A percentile compares a stretch with the other conserved stretches of the same genome.
phyloP scores from a whole-genome alignment of 2,888 invertebrate species.

The Ormia ochracea region DNA sequence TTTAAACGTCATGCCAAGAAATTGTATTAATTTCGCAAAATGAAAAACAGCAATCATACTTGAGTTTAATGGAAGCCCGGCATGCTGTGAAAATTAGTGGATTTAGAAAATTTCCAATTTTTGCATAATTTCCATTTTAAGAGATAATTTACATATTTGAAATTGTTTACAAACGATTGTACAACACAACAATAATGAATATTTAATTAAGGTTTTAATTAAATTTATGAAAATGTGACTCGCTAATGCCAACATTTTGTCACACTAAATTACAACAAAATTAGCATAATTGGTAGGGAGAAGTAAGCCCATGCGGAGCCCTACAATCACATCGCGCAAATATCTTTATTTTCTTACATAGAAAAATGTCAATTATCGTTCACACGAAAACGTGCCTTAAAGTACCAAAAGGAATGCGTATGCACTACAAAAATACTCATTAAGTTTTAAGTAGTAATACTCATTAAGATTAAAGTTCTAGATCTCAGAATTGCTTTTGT shows the following conservation, averaged over 20 bases:
- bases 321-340: too few relatives aligned
- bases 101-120: not conserved
- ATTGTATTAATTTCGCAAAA: constrained; percentile 29
- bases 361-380: too few relatives aligned
- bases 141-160: constrained; percentile 56
- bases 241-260: constrained; percentile 23
- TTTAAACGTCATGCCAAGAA: not conserved
- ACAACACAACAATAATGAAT: constrained; percentile 56
- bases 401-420: too few relatives aligned
- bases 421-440: too few relatives aligned
- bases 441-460: too few relatives aligned
- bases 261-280: constrained; percentile 41
- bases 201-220: constrained; percentile 60
- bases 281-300: constrained; percentile 30
- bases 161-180: constrained; percentile 55
- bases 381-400: too few relatives aligned
- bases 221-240: constrained; percentile 46
- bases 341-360: too few relatives aligned
- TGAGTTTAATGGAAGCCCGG: constrained; percentile 6
- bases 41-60: constrained; percentile 12
- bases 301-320: not conserved
- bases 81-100: constrained; percentile 54
- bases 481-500: too few relatives aligned
- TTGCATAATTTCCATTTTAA: not conserved
- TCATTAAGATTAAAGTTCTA: too few relatives aligned